Conservation (phyloP, 1,140 invertebrate species). For the Diploscapter pachys region DNA sequence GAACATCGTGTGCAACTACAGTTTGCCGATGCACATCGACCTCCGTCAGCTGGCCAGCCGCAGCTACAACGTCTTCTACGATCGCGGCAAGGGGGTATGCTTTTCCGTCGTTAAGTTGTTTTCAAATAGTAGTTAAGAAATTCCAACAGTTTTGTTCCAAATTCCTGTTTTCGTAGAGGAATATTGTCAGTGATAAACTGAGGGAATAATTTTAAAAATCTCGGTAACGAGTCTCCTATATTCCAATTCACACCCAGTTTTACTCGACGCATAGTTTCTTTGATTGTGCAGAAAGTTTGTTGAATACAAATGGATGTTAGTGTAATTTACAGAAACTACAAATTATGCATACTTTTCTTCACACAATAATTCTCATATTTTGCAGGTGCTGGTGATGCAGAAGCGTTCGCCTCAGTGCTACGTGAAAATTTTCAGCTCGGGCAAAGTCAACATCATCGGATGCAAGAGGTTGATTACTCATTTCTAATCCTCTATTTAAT, state of each 20-base stretch:
- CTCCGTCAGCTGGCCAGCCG: conserved; percentile 86
- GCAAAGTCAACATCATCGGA: conserved; percentile 56
- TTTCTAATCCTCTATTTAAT: too few relatives aligned
- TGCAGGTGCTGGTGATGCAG: conserved; percentile 49
- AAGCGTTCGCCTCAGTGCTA: conserved; percentile 49
- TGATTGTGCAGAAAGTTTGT: not conserved
- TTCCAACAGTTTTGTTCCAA: too few relatives aligned
- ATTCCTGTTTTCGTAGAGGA: not conserved
- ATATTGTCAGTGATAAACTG: too few relatives aligned
- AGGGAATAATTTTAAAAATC: too few relatives aligned
- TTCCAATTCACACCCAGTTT: too few relatives aligned
- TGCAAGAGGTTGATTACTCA: conserved; percentile 43
- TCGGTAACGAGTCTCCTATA: too few relatives aligned
- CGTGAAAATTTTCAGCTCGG: conserved; percentile 54
- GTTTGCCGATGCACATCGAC: conserved; percentile 92
- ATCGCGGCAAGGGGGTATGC: conserved; percentile 82
- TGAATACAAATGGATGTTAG: too few relatives aligned
- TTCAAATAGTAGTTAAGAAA: conserved; percentile 24
- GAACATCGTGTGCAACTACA: conserved; percentile 98
- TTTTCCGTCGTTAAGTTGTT: conserved; percentile 16
- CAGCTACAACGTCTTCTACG: conserved; percentile 89
- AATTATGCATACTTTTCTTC: too few relatives aligned
- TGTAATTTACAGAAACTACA: too few relatives aligned
- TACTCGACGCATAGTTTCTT: not conserved
- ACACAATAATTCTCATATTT: not conserved